phyloP scores from a whole-genome alignment of 2,113 vertebrate species.

The Ictalurus punctatus region DNA sequence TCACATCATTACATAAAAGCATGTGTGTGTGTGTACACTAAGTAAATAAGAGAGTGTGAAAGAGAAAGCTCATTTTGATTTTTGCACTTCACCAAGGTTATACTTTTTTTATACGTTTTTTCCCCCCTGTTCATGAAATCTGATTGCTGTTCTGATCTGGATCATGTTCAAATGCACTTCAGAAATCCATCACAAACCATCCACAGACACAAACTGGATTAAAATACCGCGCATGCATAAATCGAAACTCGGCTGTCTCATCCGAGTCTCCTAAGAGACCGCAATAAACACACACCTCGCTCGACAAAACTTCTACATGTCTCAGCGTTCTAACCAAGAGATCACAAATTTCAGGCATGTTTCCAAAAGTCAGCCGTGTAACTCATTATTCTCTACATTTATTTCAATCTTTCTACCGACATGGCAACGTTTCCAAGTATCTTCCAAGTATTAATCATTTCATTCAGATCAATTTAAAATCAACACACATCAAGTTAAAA shows the following conservation, averaged over 20 bases:
- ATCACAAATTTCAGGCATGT: not conserved
- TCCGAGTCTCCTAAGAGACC: not conserved
- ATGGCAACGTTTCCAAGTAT: not conserved
- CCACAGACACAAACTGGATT: not conserved
- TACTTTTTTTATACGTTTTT: not conserved
- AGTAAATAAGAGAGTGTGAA: too few species aligned
- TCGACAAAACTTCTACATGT: not conserved
- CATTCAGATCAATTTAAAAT: not conserved
- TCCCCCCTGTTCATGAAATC: not conserved
- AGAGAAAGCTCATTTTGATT: not conserved
- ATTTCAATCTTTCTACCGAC: not conserved
- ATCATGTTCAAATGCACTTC: not conserved
- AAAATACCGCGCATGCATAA: not conserved
- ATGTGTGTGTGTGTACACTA: too few species aligned
- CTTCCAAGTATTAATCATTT: not conserved
- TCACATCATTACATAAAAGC: not conserved
- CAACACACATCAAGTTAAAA: not conserved
- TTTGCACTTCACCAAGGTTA: not conserved
- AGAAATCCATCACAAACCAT: slow-evolving; percentile 2
- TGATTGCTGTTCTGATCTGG: not conserved
- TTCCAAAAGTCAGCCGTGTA: not conserved
- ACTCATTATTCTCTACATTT: not conserved
- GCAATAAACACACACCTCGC: not conserved
- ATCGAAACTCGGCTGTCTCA: not conserved
- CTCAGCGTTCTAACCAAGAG: not conserved